Percentiles rank a stretch among this genome's conserved stretches.
Evolutionary conservation across 2,113 vertebrate species (phyloP).

Genomic region (Cinclus cinclus): DNA sequence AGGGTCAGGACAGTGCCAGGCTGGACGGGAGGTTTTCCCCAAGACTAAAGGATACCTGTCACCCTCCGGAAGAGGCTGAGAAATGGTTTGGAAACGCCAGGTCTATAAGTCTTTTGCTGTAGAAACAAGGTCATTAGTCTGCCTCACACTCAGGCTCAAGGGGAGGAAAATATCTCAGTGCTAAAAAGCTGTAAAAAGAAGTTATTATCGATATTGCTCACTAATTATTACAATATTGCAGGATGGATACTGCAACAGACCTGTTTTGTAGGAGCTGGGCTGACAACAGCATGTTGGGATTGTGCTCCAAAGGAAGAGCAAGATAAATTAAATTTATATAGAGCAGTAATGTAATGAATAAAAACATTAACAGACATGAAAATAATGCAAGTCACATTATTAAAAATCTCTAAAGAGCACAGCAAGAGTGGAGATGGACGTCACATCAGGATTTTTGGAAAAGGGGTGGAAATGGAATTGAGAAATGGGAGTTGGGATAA

Average conservation of each 20-base stretch:
- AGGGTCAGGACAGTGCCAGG: not conserved
- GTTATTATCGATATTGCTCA: not conserved
- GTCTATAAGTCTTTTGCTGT: not conserved
- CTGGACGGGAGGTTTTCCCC: not conserved
- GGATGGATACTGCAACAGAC: not conserved
- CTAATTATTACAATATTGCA: not conserved
- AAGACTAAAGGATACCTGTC: not conserved
- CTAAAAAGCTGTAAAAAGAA: not conserved
- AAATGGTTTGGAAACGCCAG: constrained; percentile 13
- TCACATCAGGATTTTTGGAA: not conserved
- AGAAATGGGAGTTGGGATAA: not conserved
- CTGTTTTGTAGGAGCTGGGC: not conserved
- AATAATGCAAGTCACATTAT: not conserved
- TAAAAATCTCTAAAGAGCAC: not conserved
- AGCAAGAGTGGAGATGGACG: not conserved
- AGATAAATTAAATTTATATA: not conserved
- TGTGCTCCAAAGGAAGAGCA: not conserved
- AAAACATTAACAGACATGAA: not conserved
- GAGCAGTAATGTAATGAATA: not conserved
- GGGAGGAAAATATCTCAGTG: not conserved
- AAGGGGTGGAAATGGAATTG: not conserved
- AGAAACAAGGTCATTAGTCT: not conserved
- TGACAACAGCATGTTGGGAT: not conserved
- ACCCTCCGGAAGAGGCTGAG: not conserved
- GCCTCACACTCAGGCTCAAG: not conserved